These are phyloP conservation scores for Melieria omissa DNA, from an alignment of 2,888 invertebrate species.

Conservation along the genomic window DNA sequence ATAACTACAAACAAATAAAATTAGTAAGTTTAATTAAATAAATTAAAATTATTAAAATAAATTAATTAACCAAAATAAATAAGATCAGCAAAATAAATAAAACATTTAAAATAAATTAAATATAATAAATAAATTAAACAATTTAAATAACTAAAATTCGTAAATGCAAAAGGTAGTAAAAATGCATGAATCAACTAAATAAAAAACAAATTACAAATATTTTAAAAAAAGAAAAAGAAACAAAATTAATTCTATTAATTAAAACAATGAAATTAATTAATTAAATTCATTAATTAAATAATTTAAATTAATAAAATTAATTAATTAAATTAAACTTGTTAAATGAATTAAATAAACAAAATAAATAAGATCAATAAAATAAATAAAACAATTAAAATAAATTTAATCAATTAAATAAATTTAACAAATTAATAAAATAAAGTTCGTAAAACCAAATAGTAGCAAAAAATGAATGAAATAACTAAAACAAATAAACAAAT, in stretches of 20 bases:
- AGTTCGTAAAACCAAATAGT: no score
- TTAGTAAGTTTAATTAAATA: no score
- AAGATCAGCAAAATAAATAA: no score
- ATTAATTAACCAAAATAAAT: no score
- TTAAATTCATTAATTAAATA: not conserved
- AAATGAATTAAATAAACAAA: not conserved
- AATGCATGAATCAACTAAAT: not conserved
- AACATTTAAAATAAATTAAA: conserved; percentile 1
- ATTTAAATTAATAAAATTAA: not conserved
- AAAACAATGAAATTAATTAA: not conserved
- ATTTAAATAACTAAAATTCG: not conserved
- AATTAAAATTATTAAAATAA: no score
- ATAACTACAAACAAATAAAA: not conserved
- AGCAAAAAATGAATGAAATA: no score
- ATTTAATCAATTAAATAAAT: not conserved
- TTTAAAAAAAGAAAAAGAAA: not conserved
- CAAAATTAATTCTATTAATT: not conserved
- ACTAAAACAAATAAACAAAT: no score
- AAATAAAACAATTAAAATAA: conserved; percentile 9
- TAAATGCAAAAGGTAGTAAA: not conserved
- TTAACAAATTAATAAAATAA: no score
- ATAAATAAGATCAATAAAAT: not conserved
- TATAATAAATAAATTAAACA: not conserved
- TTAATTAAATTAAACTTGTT: not conserved
- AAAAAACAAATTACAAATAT: not conserved